Conservation (phyloP, 1,140 invertebrate species). For the Gonatopus flavifemur region DNA sequence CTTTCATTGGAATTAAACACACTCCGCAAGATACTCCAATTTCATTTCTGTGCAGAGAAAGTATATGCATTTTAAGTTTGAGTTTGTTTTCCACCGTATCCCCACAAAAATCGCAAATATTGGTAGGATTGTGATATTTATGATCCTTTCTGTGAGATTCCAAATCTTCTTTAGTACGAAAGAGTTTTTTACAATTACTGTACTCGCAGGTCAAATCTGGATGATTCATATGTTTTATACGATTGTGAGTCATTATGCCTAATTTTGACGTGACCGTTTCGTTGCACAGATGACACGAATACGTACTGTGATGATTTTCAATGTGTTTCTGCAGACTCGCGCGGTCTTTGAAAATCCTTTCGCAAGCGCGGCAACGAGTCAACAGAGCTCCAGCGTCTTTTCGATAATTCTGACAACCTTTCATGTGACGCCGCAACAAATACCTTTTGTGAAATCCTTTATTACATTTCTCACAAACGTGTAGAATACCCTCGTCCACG, state of each 20-base stretch:
- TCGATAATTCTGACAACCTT: slow-evolving; percentile 60
- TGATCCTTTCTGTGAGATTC: slow-evolving; percentile 61
- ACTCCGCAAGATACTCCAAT: slow-evolving; percentile 63
- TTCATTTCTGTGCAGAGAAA: slow-evolving; percentile 61
- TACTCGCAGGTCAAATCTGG: slow-evolving; percentile 58
- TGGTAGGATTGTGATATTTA: slow-evolving; percentile 51
- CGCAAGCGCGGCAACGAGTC: slow-evolving; percentile 60
- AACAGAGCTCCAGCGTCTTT: slow-evolving; percentile 58
- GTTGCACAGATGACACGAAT: slow-evolving; percentile 61
- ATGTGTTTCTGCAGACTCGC: slow-evolving; percentile 61
- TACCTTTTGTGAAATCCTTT: slow-evolving; percentile 61
- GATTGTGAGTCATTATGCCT: slow-evolving; percentile 64
- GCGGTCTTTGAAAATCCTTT: slow-evolving; percentile 63
- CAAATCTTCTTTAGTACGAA: slow-evolving; percentile 61
- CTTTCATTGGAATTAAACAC: slow-evolving; percentile 62
- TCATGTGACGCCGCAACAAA: slow-evolving; percentile 61
- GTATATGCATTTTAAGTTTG: slow-evolving; percentile 65
- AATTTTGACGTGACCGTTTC: slow-evolving; percentile 61
- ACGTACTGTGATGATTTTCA: slow-evolving; percentile 61
- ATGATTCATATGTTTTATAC: slow-evolving; percentile 61
- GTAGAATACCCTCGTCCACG: slow-evolving; percentile 53
- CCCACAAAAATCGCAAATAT: slow-evolving; percentile 66
- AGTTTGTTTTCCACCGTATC: slow-evolving; percentile 63
- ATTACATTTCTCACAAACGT: slow-evolving; percentile 60
- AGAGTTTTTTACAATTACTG: slow-evolving; percentile 58